Conservation (phyloP, 35 echinoderm and acorn worm genomes). For the Lytechinus variegatus region DNA sequence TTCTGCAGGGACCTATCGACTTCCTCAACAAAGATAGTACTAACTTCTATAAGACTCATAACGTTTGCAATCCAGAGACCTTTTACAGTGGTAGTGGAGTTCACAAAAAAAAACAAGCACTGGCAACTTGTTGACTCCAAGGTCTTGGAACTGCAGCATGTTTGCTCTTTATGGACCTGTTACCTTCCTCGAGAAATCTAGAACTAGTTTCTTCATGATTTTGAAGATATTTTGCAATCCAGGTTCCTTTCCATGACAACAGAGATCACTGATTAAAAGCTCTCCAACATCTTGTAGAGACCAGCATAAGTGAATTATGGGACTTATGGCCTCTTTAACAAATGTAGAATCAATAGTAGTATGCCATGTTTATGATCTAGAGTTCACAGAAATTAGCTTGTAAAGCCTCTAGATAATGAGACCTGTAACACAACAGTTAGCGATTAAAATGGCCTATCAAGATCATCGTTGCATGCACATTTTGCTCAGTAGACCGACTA, state of each 20-base stretch:
- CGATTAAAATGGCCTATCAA: no score
- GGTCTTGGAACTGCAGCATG: conserved; percentile 74
- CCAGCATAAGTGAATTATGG: no score
- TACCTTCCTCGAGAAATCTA: conserved; percentile 53
- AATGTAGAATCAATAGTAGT: no score
- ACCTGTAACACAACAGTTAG: no score
- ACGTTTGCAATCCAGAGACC: conserved; percentile 98
- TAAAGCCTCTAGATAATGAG: no score
- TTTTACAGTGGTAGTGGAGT: conserved; percentile 70
- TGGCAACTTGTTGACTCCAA: conserved; percentile 82
- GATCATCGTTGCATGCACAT: no score
- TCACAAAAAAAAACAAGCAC: conserved; percentile 80
- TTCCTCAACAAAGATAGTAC: background rate
- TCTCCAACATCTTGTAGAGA: no score
- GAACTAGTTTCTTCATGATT: background rate
- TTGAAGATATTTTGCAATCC: conserved; percentile 94
- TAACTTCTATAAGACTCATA: background rate
- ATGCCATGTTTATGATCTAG: no score
- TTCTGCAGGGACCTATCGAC: no score
- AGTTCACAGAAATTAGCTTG: no score
- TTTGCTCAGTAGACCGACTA: no score
- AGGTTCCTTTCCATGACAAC: conserved; percentile 67
- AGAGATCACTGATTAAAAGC: conserved; percentile 54
- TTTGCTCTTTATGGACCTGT: conserved; percentile 81
- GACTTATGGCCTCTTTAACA: no score